These are phyloP conservation scores for Callyntrura guangdongensis DNA, from an alignment of 2,888 invertebrate genomes.

Conservation along the genomic window DNA sequence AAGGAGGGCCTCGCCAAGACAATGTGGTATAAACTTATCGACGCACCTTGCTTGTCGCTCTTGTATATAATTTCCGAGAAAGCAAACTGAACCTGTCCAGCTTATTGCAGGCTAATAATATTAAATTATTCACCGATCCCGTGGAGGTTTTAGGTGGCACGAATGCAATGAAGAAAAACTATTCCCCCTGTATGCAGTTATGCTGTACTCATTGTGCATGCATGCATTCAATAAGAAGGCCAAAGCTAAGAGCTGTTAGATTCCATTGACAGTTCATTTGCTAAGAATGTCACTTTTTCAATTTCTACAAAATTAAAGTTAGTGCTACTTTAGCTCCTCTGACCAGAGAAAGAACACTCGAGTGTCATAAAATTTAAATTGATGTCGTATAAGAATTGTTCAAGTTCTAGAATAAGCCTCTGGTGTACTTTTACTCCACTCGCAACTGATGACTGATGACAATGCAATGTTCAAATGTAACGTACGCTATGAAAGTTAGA, in stretches of 20 bases:
- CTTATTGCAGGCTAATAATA: too few relatives aligned
- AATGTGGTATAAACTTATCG: background rate
- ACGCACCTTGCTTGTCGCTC: background rate
- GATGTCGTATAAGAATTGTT: too few relatives aligned
- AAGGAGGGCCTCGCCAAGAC: background rate
- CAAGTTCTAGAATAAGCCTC: too few relatives aligned
- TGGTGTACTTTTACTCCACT: too few relatives aligned
- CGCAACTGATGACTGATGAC: too few relatives aligned
- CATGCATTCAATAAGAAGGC: background rate
- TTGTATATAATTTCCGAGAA: conserved; percentile 19
- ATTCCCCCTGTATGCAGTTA: background rate
- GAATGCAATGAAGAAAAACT: too few relatives aligned
- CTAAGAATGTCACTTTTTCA: background rate
- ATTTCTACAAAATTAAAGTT: background rate
- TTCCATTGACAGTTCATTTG: background rate
- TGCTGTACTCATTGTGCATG: background rate
- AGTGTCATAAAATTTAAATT: too few relatives aligned
- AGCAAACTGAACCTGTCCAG: background rate
- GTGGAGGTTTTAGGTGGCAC: background rate
- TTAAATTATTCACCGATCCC: background rate
- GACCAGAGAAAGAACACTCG: too few relatives aligned
- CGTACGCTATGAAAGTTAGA: too few relatives aligned
- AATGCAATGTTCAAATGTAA: too few relatives aligned
- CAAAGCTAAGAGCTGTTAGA: background rate
- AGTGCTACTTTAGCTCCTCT: too few relatives aligned